Evolutionary conservation across 2,888 invertebrate species (phyloP).

Genomic region (Pachliopta kotzebuea): DNA sequence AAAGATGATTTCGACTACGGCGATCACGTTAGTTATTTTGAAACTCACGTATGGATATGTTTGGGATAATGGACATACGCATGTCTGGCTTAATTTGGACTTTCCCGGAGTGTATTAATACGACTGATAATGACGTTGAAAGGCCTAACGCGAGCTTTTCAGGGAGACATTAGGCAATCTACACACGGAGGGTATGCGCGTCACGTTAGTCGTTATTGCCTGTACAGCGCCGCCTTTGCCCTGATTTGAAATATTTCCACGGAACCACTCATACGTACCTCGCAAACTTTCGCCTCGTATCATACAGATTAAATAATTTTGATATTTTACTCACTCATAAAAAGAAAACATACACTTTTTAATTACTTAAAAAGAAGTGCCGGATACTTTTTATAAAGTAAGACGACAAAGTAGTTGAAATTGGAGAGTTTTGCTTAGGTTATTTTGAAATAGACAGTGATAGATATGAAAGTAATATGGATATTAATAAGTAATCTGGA

Average conservation of each 20-base stretch:
- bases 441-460: too few species aligned
- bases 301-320: slow-evolving; percentile 43
- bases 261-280: slow-evolving; percentile 77
- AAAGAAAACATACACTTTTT: too few species aligned
- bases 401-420: too few species aligned
- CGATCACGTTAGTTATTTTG: too few species aligned
- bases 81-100: slow-evolving; percentile 2
- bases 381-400: too few species aligned
- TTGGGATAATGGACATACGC: neutral
- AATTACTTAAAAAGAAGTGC: too few species aligned
- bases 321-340: slow-evolving; percentile 36
- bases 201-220: slow-evolving; percentile 76
- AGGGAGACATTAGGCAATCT: slow-evolving; percentile 67
- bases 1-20: too few species aligned
- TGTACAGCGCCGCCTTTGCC: slow-evolving; percentile 59
- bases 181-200: slow-evolving; percentile 65
- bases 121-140: slow-evolving; percentile 62
- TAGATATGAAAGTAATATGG: too few species aligned
- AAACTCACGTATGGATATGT: neutral
- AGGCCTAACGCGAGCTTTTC: slow-evolving; percentile 57
- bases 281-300: slow-evolving; percentile 49
- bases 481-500: too few species aligned
- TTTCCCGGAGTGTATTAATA: slow-evolving; percentile 30
- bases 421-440: too few species aligned
- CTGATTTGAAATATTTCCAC: slow-evolving; percentile 80